Evolutionary conservation across 2,113 vertebrate species (phyloP).

Genomic region (Chunga burmeisteri): DNA sequence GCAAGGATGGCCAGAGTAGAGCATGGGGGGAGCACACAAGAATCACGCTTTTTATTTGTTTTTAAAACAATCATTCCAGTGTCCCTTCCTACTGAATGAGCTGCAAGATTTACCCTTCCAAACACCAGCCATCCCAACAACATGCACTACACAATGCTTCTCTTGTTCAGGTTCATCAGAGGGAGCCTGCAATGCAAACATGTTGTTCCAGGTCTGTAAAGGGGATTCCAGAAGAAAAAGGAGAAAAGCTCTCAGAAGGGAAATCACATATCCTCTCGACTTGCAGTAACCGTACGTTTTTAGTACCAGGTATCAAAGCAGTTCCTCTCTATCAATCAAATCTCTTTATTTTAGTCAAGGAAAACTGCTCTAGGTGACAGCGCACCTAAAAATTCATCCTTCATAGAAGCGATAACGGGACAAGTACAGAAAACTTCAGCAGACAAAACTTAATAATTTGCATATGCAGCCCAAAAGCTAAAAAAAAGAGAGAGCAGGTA

Average conservation of each 20-base stretch:
- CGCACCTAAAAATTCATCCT: fast-evolving
- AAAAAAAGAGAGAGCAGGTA: neutral
- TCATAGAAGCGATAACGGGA: neutral
- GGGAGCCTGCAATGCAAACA: neutral
- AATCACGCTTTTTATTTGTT: neutral
- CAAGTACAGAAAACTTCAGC: neutral
- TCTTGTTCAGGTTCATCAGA: neutral
- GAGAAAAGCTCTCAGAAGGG: neutral
- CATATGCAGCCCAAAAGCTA: neutral
- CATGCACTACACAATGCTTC: neutral
- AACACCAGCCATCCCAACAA: neutral
- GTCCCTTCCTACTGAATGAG: neutral
- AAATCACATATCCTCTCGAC: neutral
- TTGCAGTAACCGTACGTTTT: neutral
- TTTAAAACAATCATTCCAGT: neutral
- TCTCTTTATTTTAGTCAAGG: neutral
- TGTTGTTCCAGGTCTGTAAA: fast-evolving
- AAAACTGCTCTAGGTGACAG: neutral
- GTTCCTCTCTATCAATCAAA: neutral
- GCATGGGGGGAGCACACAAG: neutral
- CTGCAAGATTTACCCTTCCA: neutral
- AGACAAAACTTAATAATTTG: neutral
- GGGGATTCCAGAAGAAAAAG: neutral
- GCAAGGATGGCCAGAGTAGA: neutral
- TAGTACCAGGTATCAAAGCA: neutral